These are phyloP conservation scores for Pelodytes ibericus DNA, from an alignment of 2,797 vertebrate genomes.

Conservation along the genomic window DNA sequence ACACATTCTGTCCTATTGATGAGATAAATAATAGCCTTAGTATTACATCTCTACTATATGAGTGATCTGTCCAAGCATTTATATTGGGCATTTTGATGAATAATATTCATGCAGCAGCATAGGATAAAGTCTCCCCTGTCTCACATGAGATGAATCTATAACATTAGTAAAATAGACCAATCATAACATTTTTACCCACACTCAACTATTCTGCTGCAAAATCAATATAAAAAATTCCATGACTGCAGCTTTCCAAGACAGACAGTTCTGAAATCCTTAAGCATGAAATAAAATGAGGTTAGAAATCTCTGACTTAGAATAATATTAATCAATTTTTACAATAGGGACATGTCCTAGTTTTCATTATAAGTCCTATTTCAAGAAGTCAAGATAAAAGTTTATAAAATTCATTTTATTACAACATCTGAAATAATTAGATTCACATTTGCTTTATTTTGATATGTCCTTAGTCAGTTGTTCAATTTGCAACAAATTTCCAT, in stretches of 20 bases:
- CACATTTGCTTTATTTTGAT: no score
- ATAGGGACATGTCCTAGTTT: slow-evolving; percentile 60
- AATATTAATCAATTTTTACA: slow-evolving; percentile 18
- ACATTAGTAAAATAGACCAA: neutral
- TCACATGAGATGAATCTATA: neutral
- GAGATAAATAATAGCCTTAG: neutral
- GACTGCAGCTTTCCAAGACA: slow-evolving; percentile 3
- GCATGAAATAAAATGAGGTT: slow-evolving; percentile 2
- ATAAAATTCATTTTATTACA: neutral
- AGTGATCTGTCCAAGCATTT: neutral
- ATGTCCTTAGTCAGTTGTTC: no score
- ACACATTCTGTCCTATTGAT: neutral
- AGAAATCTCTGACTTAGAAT: neutral
- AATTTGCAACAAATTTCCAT: no score
- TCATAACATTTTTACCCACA: neutral
- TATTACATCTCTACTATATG: neutral
- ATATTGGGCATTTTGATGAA: neutral
- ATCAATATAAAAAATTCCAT: neutral
- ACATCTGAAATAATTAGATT: no score
- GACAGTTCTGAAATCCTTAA: neutral
- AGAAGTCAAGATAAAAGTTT: slow-evolving; percentile 24
- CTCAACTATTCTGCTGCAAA: slow-evolving; percentile 5
- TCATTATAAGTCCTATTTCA: slow-evolving; percentile 58
- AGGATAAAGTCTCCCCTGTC: neutral
- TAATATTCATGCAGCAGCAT: neutral